A percentile compares a stretch with the other conserved stretches of the same genome.
These are phyloP conservation scores for Caprella mutica DNA, from an alignment of 2,888 invertebrate genomes.

Conservation along the genomic window DNA sequence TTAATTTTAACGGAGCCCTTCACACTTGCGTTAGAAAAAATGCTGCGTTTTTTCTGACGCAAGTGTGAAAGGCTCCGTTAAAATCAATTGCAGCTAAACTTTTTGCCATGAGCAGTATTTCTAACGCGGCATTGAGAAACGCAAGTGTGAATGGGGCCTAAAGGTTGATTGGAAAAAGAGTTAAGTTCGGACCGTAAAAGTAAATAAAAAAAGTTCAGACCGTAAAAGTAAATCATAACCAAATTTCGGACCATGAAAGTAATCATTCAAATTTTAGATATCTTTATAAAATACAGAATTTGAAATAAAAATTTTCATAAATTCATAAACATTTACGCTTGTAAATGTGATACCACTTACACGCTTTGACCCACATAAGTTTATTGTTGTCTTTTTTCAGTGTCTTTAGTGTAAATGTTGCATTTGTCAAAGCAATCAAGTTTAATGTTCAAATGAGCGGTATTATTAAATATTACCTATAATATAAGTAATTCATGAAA, in stretches of 20 bases:
- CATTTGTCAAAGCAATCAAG: background rate
- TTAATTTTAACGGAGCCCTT: too few relatives aligned
- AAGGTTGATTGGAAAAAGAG: background rate
- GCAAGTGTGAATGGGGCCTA: too few relatives aligned
- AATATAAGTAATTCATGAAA: too few relatives aligned
- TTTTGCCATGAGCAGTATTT: too few relatives aligned
- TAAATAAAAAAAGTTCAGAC: too few relatives aligned
- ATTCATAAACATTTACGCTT: slow-evolving; percentile 5
- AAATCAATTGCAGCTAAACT: too few relatives aligned
- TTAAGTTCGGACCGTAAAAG: too few relatives aligned
- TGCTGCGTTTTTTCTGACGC: too few relatives aligned
- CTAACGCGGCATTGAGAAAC: too few relatives aligned
- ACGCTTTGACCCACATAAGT: background rate
- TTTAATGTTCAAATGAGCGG: background rate
- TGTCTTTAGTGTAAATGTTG: background rate
- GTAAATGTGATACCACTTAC: slow-evolving; percentile 1
- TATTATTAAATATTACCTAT: background rate
- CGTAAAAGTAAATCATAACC: background rate
- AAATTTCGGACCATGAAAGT: background rate
- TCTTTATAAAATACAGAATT: background rate
- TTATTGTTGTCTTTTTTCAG: background rate
- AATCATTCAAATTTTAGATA: background rate
- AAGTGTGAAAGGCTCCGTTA: too few relatives aligned
- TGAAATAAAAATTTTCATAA: background rate
- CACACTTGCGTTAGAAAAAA: too few relatives aligned